A percentile compares a stretch with the other conserved stretches of the same genome.
Evolutionary conservation across 2,797 vertebrate genomes (phyloP).

Genomic region (Rhincodon typus): DNA sequence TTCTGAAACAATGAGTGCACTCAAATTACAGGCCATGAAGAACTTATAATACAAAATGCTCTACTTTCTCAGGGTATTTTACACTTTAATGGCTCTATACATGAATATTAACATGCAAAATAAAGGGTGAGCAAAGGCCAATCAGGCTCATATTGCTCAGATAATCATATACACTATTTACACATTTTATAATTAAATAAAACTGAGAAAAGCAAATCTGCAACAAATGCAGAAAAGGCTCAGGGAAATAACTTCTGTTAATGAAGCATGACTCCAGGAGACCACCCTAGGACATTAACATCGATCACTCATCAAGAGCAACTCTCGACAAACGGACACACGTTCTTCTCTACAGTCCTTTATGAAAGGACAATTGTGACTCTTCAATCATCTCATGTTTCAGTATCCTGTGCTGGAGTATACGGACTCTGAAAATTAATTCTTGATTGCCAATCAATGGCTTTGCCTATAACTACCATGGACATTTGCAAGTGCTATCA

Average conservation of each 20-base stretch:
- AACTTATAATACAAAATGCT: background rate
- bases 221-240: background rate
- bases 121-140: background rate
- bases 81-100: background rate
- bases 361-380: background rate
- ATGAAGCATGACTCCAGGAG: background rate
- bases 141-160: background rate
- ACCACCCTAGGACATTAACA: background rate
- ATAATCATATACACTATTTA: background rate
- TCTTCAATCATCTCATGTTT: background rate
- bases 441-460: background rate
- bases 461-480: background rate
- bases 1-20: background rate
- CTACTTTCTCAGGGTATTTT: background rate
- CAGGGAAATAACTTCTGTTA: too few species aligned
- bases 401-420: background rate
- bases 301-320: background rate
- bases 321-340: background rate
- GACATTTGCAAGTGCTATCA: background rate
- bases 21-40: background rate
- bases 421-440: background rate
- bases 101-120: constrained; percentile 87
- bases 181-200: background rate
- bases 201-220: background rate
- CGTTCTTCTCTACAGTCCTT: background rate